Evolutionary conservation across 2,888 invertebrate species (phyloP).

Genomic region (Athrips mouffetella): DNA sequence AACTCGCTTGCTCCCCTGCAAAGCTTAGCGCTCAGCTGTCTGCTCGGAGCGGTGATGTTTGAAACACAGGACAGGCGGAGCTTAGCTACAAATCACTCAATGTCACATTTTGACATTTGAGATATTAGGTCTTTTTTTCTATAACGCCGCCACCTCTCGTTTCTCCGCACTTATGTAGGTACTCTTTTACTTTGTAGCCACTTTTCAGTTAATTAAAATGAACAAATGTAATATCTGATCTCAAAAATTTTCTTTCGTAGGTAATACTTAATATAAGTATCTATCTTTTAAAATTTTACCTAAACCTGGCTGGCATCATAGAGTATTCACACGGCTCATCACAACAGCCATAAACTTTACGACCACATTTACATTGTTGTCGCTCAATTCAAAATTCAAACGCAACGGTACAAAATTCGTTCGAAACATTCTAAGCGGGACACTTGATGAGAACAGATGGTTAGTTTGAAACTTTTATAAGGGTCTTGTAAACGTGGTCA

Average conservation of each 20-base stretch:
- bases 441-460: background rate
- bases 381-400: conserved; percentile 54
- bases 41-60: conserved; percentile 77
- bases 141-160: conserved; percentile 72
- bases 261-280: too few species aligned
- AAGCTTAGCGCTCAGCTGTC: conserved; percentile 77
- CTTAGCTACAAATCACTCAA: conserved; percentile 80
- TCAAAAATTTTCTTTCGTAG: too few species aligned
- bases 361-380: conserved; percentile 42
- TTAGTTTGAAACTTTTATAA: conserved; percentile 24
- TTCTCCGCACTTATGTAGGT: conserved; percentile 44
- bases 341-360: conserved; percentile 61
- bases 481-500: conserved; percentile 42
- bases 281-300: too few species aligned
- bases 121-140: conserved; percentile 79
- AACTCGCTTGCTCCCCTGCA: conserved; percentile 60
- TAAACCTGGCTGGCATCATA: too few species aligned
- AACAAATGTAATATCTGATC: too few species aligned
- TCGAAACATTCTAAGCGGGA: background rate
- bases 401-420: conserved; percentile 36
- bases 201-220: conserved; percentile 18
- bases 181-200: conserved; percentile 32
- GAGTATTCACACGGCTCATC: conserved; percentile 58
- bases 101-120: conserved; percentile 80
- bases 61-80: conserved; percentile 80